Percentiles rank a stretch among this genome's conserved stretches.
These are phyloP conservation scores for Erpobdella octoculata DNA, from an alignment of 2,888 invertebrate genomes.

Conservation along the genomic window DNA sequence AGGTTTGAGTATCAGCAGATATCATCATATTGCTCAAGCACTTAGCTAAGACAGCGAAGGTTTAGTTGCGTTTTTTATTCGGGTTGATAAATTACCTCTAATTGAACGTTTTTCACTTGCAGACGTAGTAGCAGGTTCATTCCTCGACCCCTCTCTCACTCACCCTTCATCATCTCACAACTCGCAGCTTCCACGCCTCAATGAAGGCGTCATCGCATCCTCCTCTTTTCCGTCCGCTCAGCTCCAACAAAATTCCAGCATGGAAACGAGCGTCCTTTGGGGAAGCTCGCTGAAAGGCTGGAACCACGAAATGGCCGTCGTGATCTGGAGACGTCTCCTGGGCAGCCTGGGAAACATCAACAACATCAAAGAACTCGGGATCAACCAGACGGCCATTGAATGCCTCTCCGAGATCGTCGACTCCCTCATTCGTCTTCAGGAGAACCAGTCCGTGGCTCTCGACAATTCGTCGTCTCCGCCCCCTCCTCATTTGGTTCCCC, in stretches of 20 bases:
- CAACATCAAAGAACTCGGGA: conserved; percentile 69
- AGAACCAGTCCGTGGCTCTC: conserved; percentile 69
- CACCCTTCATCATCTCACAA: too few species aligned
- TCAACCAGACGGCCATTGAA: conserved; percentile 82
- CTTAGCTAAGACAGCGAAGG: too few species aligned
- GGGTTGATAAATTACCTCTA: too few species aligned
- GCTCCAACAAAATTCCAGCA: too few species aligned
- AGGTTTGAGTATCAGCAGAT: too few species aligned
- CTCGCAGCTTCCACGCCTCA: not conserved
- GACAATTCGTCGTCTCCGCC: conserved; percentile 71
- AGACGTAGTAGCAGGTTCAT: too few species aligned
- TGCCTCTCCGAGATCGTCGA: conserved; percentile 81
- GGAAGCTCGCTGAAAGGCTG: conserved; percentile 62
- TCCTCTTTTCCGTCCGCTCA: not conserved
- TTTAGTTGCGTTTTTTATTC: too few species aligned
- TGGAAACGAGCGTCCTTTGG: conserved; percentile 45
- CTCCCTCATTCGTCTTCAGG: conserved; percentile 73
- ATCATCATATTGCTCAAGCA: too few species aligned
- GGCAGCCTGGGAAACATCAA: conserved; percentile 86
- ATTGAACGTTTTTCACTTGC: too few species aligned
- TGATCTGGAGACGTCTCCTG: conserved; percentile 88
- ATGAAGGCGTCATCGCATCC: not conserved
- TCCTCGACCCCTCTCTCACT: too few species aligned
- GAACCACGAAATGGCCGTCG: conserved; percentile 88
- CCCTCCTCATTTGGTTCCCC: conserved; percentile 70